Evolutionary conservation across 2,113 vertebrate genomes (phyloP).

Genomic region (Apus apus): DNA sequence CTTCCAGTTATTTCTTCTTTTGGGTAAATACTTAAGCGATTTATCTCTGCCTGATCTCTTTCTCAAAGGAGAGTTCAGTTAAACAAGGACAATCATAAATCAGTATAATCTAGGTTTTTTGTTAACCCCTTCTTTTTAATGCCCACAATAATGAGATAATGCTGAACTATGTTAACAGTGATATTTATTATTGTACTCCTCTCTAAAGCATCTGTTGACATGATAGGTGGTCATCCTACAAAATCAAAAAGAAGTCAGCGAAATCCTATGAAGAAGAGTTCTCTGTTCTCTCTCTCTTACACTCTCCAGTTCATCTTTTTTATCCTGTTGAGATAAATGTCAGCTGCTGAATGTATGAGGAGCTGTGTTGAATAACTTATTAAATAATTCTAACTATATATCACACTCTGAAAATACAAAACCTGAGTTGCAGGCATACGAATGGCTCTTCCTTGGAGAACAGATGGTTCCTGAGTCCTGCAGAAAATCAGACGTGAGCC

Average conservation of each 20-base stretch:
- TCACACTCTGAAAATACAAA: not conserved
- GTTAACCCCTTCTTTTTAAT: not conserved
- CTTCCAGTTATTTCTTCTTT: slow-evolving; percentile 26
- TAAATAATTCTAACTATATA: not conserved
- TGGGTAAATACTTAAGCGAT: slow-evolving; percentile 22
- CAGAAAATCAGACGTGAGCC: accelerated
- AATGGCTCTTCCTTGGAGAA: not conserved
- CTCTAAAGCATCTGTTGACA: not conserved
- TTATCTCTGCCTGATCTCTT: slow-evolving; percentile 29
- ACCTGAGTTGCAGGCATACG: not conserved
- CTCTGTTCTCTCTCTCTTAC: not conserved
- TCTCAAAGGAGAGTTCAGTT: slow-evolving; percentile 20
- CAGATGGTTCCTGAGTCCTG: not conserved
- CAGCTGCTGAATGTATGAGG: not conserved
- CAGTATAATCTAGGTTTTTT: not conserved
- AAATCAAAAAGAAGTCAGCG: not conserved
- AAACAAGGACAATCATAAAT: slow-evolving; percentile 34
- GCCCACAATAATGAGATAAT: not conserved
- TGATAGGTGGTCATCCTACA: not conserved
- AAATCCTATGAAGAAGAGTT: not conserved
- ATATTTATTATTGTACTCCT: slow-evolving; percentile 2
- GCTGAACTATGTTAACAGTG: slow-evolving; percentile 13
- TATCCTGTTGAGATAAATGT: not conserved
- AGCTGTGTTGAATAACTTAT: not conserved
- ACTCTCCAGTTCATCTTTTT: not conserved